These are phyloP conservation scores for Prunella strophiata DNA, from an alignment of 2,797 vertebrate species.

Conservation along the genomic window DNA sequence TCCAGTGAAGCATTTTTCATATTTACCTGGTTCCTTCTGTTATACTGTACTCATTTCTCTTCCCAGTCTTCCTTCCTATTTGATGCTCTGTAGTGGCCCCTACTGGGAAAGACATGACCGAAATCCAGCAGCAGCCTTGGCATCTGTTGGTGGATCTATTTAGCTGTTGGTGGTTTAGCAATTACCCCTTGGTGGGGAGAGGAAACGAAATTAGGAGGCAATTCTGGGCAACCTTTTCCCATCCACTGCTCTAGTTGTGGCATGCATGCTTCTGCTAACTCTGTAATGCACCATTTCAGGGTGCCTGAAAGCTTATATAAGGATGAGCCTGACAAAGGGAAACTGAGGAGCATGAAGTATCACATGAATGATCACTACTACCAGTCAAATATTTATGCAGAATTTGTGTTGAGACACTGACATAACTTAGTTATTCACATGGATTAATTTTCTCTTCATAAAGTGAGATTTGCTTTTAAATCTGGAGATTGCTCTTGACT, in stretches of 20 bases:
- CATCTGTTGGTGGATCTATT: slow-evolving; percentile 71
- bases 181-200: slow-evolving; percentile 53
- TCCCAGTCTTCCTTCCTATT: slow-evolving; percentile 60
- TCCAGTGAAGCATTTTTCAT: slow-evolving; percentile 69
- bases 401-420: not conserved
- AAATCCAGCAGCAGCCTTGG: slow-evolving; percentile 63
- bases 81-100: slow-evolving; percentile 60
- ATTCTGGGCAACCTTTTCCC: slow-evolving; percentile 42
- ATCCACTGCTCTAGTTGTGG: not conserved
- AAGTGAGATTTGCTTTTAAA: not conserved
- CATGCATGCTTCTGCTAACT: not conserved
- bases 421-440: not conserved
- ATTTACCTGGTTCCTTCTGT: slow-evolving; percentile 69
- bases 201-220: slow-evolving; percentile 58
- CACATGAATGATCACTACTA: not conserved
- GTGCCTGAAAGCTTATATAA: not conserved
- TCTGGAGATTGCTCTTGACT: not conserved
- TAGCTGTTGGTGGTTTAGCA: slow-evolving; percentile 64
- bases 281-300: not conserved
- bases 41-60: slow-evolving; percentile 23
- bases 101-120: slow-evolving; percentile 56
- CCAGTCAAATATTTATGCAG: not conserved
- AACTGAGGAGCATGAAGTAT: slow-evolving; percentile 17
- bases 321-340: not conserved
- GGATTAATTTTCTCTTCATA: not conserved